Conservation (phyloP, 2,113 vertebrate species). For the Myotis yumanensis region DNA sequence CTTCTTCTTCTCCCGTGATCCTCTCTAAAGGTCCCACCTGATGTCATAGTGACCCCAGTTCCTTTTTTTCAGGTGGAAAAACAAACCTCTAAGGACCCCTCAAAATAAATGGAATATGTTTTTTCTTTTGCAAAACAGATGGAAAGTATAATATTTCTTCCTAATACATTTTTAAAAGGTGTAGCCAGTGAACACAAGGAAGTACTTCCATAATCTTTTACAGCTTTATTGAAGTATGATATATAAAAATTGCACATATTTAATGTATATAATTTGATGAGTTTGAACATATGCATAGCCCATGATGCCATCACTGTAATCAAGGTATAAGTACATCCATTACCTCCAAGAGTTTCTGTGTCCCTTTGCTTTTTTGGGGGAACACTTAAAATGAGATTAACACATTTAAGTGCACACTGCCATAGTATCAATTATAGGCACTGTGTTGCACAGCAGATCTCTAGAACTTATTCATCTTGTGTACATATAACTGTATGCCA, state of each 20-base stretch:
- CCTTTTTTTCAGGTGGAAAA: neutral
- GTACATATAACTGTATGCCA: neutral
- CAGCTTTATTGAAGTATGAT: neutral
- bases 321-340: too few relatives aligned
- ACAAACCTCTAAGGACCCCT: neutral
- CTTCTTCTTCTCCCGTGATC: neutral
- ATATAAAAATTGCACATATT: neutral
- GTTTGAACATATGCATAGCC: too few relatives aligned
- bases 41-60: neutral
- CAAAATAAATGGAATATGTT: neutral
- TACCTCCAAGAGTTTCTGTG: too few relatives aligned
- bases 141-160: constrained; percentile 34
- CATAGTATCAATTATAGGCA: too few relatives aligned
- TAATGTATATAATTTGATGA: too few relatives aligned
- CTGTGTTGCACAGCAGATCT: too few relatives aligned
- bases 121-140: constrained; percentile 30
- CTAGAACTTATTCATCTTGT: too few relatives aligned
- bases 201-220: neutral
- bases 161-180: neutral
- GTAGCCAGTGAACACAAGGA: constrained; percentile 5
- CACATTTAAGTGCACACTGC: too few relatives aligned
- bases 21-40: neutral
- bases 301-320: too few relatives aligned
- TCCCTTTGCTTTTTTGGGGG: too few relatives aligned
- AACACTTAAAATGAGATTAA: too few relatives aligned